Base-by-base conservation (phyloP, 2,888 invertebrate genomes). In the Andricus curvator region DNA sequence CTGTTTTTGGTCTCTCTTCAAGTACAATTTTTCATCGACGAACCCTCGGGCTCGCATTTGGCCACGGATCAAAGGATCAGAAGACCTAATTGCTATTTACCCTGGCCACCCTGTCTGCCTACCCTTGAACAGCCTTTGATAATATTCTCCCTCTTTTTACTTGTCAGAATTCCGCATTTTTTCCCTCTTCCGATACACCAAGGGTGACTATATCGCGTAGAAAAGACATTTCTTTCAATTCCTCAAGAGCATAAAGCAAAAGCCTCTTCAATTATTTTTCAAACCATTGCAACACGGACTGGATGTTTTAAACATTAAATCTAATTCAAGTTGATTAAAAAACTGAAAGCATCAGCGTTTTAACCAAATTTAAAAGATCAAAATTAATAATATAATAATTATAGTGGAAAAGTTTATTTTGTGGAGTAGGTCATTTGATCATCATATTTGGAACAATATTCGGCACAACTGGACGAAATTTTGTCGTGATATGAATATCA, bases 41-140 rank as follows among this genome's bases (percentile, higher is more conserved):
- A 33, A 56, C 51, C 74, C 56, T 74, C 11, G 33, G 33, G 56
- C 37, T 56, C 8, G 51, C 74, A 79, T 79, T 80, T 79, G 60
- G 77, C 77, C 66, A 77, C 60, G 82, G 86, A 87, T 87, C 86
- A 88, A 86, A 87, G 85, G 87, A 88, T 87, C 84, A 83, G 66
- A 67, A 70, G 41, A 76, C 80, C 83, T 86, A 87, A 87, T 88
- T 86, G 83, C 83, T 86, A 84, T 88, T 88, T 85, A 85, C 84
- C 83, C 83, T 81, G 80, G 78, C 80, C 80, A 60, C 80, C 78
- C 78, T 79, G n/a, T 80, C 77, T 65, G 60, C 78, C 78, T 29
- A 65, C 78, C 80, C 80, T 77, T 78, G 79, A 81, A 48, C 77
- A 56, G 51, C 41, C 70, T 41, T 44, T 25, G 51, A 33, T 22